These are phyloP conservation scores for Hippocampus comes DNA, from an alignment of 2,113 vertebrate genomes.

Conservation along the genomic window DNA sequence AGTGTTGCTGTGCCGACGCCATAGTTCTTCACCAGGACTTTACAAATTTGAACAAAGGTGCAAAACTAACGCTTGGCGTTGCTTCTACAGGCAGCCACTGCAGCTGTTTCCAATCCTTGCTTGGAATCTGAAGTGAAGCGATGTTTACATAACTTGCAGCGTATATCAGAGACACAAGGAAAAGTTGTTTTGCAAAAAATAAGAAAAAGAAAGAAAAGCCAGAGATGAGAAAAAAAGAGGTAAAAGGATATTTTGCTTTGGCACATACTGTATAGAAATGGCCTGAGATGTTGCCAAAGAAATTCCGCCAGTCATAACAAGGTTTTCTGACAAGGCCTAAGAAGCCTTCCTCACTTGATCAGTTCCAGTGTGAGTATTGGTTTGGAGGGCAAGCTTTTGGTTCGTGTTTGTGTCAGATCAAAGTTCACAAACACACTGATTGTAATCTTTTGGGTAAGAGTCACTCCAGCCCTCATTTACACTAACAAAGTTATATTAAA, in stretches of 20 bases:
- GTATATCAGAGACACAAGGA: conserved; percentile 59
- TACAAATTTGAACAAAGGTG: conserved; percentile 54
- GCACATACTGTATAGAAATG: conserved; percentile 42
- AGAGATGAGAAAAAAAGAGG: conserved; percentile 10
- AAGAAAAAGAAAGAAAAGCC: conserved; percentile 27
- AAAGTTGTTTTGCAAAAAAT: conserved; percentile 55
- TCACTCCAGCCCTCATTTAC: conserved; percentile 27
- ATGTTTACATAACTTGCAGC: conserved; percentile 59
- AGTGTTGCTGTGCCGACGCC: conserved; percentile 18
- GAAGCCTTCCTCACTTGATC: conserved; percentile 59
- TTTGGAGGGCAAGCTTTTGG: conserved; percentile 47
- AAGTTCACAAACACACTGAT: conserved; percentile 67
- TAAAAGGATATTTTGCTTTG: conserved; percentile 41
- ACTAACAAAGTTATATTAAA: conserved; percentile 60
- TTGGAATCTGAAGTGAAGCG: conserved; percentile 48
- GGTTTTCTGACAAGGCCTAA: conserved; percentile 62
- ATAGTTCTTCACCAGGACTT: conserved; percentile 42
- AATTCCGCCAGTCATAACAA: conserved; percentile 69
- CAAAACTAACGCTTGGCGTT: conserved; percentile 41
- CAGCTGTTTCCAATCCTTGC: conserved; percentile 67
- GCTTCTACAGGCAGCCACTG: conserved; percentile 27
- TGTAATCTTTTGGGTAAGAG: conserved; percentile 64
- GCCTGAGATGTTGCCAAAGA: conserved; percentile 57
- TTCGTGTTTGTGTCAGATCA: conserved; percentile 65
- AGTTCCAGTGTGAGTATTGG: conserved; percentile 48